phyloP scores from a whole-genome alignment of 2,888 invertebrate species.

The Thysanoteuthis rhombus region DNA sequence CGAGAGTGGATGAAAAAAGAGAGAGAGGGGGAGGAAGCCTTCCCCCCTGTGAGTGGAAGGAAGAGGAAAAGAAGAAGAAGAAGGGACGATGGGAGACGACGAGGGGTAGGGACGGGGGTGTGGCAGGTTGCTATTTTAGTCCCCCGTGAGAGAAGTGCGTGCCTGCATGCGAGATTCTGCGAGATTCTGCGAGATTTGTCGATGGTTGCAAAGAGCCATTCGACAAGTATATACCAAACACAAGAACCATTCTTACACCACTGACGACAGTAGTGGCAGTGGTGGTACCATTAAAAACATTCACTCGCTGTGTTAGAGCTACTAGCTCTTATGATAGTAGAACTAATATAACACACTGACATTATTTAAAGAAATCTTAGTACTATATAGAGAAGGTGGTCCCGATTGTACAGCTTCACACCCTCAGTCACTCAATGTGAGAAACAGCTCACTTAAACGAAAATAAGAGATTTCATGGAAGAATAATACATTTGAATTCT shows the following conservation, averaged over 20 bases:
- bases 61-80: background rate
- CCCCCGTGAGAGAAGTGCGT: too few species aligned
- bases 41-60: too few species aligned
- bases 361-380: too few species aligned
- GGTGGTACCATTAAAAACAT: background rate
- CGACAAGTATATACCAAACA: conserved; percentile 15
- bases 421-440: too few species aligned
- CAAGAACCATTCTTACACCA: background rate
- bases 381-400: too few species aligned
- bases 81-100: conserved; percentile 1
- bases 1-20: background rate
- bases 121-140: background rate
- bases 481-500: too few species aligned
- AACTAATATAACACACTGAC: background rate
- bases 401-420: too few species aligned
- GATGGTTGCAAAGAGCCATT: background rate
- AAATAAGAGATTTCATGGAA: too few species aligned
- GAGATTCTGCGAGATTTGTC: background rate
- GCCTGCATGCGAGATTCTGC: background rate
- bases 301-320: background rate
- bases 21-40: background rate
- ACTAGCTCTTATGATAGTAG: background rate
- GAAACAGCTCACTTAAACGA: too few species aligned
- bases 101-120: background rate
- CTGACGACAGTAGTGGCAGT: background rate